Conservation (phyloP, 2,797 vertebrate species). For the Nannoperca obscura region DNA sequence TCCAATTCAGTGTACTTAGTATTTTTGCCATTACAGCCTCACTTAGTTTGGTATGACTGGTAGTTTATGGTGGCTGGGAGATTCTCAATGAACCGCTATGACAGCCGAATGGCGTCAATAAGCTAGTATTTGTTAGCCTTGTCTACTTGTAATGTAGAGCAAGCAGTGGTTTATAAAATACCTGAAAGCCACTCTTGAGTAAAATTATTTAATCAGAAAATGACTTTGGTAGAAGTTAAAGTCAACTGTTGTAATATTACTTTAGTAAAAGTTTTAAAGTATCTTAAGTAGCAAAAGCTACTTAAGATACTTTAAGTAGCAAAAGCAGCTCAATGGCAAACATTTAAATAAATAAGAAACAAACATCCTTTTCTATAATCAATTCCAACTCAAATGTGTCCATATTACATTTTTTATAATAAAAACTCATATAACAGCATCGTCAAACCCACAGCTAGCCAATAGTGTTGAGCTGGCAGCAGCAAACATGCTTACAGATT, state of each 20-base stretch:
- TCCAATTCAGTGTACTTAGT: accelerated
- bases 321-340: too few relatives aligned
- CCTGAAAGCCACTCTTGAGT: too few relatives aligned
- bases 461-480: background rate
- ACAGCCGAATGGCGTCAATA: background rate
- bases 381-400: background rate
- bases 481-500: background rate
- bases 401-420: background rate
- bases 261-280: too few relatives aligned
- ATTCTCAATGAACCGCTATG: background rate
- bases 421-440: background rate
- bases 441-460: background rate
- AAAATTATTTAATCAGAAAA: too few relatives aligned
- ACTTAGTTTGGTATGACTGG: background rate
- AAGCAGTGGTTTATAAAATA: too few relatives aligned
- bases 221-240: too few relatives aligned
- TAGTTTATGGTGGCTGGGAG: background rate
- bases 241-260: too few relatives aligned
- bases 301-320: too few relatives aligned
- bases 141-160: background rate
- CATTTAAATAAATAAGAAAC: background rate
- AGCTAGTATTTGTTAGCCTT: background rate
- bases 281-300: too few relatives aligned
- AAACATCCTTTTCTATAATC: background rate
- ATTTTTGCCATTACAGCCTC: background rate